phyloP scores from a whole-genome alignment of 2,113 vertebrate species.

The Antechinus flavipes region DNA sequence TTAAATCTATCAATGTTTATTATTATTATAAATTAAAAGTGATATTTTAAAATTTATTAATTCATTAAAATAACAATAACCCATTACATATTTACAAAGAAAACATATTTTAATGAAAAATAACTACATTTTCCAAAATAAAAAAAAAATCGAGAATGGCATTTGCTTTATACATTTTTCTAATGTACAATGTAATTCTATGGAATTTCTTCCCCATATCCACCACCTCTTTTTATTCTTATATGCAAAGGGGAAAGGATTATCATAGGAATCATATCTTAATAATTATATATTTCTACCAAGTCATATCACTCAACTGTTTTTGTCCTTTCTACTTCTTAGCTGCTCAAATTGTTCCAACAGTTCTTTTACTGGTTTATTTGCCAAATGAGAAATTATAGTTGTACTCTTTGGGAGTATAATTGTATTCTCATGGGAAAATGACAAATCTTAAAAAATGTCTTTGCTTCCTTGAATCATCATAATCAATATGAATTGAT shows the following conservation, averaged over 20 bases:
- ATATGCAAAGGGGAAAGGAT: conserved; percentile 1
- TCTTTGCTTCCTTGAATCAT: conserved; percentile 33
- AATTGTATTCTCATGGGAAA: conserved; percentile 26
- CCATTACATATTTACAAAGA: not conserved
- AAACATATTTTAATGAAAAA: not conserved
- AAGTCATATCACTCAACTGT: not conserved
- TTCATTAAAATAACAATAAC: not conserved
- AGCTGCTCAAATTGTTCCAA: conserved; percentile 19
- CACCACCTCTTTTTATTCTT: not conserved
- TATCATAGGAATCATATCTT: not conserved
- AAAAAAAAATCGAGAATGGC: not conserved
- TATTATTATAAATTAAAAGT: not conserved
- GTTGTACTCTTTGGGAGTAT: not conserved
- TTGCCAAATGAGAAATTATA: conserved; percentile 20
- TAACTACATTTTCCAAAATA: not conserved
- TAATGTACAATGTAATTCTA: not conserved
- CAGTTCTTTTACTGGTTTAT: conserved; percentile 40
- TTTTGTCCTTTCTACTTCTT: conserved; percentile 8
- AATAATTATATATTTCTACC: conserved; percentile 18
- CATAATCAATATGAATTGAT: not conserved
- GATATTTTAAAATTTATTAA: not conserved
- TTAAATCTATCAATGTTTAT: not conserved
- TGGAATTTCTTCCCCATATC: not conserved
- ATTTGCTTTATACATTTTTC: not conserved
- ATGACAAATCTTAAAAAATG: conserved; percentile 7